Percentiles rank a stretch among this genome's conserved stretches.
Evolutionary conservation across 2,113 vertebrate species (phyloP).

Genomic region (Channa argus): DNA sequence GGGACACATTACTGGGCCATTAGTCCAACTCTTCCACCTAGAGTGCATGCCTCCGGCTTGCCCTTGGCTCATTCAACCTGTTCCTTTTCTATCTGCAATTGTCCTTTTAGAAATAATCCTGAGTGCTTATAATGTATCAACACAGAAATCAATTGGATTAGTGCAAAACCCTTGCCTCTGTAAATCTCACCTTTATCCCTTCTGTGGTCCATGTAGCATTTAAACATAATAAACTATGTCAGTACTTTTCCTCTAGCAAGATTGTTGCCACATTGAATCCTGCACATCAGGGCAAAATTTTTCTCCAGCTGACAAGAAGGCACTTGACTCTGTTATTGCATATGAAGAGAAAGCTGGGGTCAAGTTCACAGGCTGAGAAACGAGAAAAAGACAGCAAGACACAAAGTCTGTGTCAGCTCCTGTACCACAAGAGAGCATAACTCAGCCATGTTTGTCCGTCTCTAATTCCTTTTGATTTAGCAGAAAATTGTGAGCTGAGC

Average conservation of each 20-base stretch:
- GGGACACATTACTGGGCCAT: constrained; percentile 58
- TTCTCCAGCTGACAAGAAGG: constrained; percentile 57
- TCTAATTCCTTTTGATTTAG: constrained; percentile 76
- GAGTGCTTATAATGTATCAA: constrained; percentile 52
- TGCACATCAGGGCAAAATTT: constrained; percentile 63
- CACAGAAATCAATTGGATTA: constrained; percentile 65
- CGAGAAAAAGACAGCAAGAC: constrained; percentile 34
- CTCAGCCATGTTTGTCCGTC: constrained; percentile 72
- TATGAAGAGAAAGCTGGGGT: constrained; percentile 73
- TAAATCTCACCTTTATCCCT: constrained; percentile 60
- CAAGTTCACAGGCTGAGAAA: constrained; percentile 67
- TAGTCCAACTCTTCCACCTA: constrained; percentile 52
- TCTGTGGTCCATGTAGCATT: constrained; percentile 25
- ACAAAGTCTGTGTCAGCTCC: constrained; percentile 57
- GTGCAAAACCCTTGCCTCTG: constrained; percentile 29
- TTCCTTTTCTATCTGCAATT: constrained; percentile 9
- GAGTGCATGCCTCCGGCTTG: constrained; percentile 6
- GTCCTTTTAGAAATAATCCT: constrained; percentile 55
- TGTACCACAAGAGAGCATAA: constrained; percentile 59
- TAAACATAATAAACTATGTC: constrained; percentile 20
- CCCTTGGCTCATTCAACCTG: constrained; percentile 24
- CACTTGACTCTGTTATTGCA: constrained; percentile 77
- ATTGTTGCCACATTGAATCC: constrained; percentile 56
- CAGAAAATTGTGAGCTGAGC: constrained; percentile 73
- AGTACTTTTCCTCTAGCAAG: constrained; percentile 62